phyloP scores from a whole-genome alignment of 2,888 invertebrate genomes.

The Dasypogon diadema region DNA sequence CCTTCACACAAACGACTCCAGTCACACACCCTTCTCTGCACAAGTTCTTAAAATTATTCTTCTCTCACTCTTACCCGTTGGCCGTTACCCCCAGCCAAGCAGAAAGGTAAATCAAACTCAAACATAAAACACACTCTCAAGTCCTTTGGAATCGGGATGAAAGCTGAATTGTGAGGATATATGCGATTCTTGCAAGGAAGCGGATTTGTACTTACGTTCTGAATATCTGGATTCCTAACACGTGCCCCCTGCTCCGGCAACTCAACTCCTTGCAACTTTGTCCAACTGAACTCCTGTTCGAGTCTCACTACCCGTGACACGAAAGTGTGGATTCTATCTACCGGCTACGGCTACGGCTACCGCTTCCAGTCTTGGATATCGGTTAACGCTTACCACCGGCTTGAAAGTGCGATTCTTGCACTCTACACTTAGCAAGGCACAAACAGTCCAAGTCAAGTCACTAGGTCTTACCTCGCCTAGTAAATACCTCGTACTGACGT shows the following conservation, averaged over 20 bases:
- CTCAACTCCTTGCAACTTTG: neutral
- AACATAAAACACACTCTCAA: conserved; percentile 44
- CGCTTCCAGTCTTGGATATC: neutral
- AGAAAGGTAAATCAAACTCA: conserved; percentile 20
- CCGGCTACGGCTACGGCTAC: neutral
- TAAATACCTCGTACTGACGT: conserved; percentile 40
- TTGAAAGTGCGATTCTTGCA: neutral
- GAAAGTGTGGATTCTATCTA: neutral
- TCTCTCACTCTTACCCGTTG: conserved; percentile 38
- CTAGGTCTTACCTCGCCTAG: conserved; percentile 44
- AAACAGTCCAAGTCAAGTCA: conserved; percentile 10
- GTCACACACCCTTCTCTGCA: conserved; percentile 18
- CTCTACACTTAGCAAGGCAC: conserved; percentile 11
- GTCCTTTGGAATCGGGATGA: neutral
- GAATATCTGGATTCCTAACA: conserved; percentile 29
- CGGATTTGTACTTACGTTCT: conserved; percentile 34
- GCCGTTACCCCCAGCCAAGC: neutral
- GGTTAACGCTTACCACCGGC: neutral
- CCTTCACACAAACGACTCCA: neutral
- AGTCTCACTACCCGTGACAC: neutral
- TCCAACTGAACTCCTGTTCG: conserved; percentile 24
- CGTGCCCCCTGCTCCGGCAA: conserved; percentile 23
- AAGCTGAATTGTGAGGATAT: neutral
- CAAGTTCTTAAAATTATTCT: conserved; percentile 35
- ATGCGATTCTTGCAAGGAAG: neutral